phyloP scores from a whole-genome alignment of 2,888 invertebrate genomes.

The Ectropis crepuscularia region DNA sequence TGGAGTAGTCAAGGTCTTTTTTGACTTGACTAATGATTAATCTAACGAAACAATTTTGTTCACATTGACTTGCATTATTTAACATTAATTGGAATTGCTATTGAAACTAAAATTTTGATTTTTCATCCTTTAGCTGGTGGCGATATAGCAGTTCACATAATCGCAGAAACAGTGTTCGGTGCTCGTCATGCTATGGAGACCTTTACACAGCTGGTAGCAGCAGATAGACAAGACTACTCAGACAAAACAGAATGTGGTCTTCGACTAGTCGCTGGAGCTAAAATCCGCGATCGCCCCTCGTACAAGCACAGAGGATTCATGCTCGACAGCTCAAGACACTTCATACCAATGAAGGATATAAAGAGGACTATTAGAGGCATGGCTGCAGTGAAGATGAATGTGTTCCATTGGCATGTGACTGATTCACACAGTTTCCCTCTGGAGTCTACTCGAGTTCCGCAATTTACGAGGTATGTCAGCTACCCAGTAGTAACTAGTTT shows the following conservation, averaged over 20 bases:
- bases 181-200: constrained; percentile 91
- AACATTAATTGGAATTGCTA: too few relatives aligned
- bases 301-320: constrained; percentile 94
- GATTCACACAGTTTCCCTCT: constrained; percentile 97
- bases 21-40: too few relatives aligned
- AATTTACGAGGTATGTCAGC: constrained; percentile 87
- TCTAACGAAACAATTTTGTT: too few relatives aligned
- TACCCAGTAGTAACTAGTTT: too few relatives aligned
- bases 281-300: constrained; percentile 90
- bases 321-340: constrained; percentile 96
- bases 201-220: constrained; percentile 87
- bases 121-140: constrained; percentile 58
- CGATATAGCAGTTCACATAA: constrained; percentile 81
- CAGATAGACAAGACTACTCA: constrained; percentile 59
- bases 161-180: constrained; percentile 87
- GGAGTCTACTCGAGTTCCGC: constrained; percentile 89
- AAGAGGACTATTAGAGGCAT: constrained; percentile 92
- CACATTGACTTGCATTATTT: too few relatives aligned
- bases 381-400: constrained; percentile 95
- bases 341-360: constrained; percentile 88
- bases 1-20: too few relatives aligned
- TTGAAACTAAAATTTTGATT: too few relatives aligned
- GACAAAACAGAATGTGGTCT: constrained; percentile 76
- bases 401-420: constrained; percentile 96
- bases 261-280: constrained; percentile 85